phyloP scores from a whole-genome alignment of 1,140 invertebrate species.

The Dendrolimus punctatus region DNA sequence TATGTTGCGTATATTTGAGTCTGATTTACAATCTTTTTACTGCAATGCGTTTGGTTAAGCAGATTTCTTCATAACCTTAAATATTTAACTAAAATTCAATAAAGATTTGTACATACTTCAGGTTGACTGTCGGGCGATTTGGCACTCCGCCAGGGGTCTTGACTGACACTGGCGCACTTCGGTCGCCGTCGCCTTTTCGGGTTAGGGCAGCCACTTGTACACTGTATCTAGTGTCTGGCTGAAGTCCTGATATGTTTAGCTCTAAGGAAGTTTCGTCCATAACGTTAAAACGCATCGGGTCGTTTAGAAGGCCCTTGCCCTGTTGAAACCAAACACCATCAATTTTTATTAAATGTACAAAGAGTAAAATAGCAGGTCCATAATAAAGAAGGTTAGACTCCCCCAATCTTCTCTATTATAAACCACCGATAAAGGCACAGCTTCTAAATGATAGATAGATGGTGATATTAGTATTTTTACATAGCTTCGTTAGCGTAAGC shows the following conservation, averaged over 20 bases:
- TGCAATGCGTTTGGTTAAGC: too few relatives aligned
- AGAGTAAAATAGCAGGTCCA: too few relatives aligned
- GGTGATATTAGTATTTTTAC: too few relatives aligned
- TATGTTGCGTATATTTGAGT: too few relatives aligned
- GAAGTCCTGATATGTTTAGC: slow-evolving; percentile 88
- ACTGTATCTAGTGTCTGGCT: slow-evolving; percentile 94
- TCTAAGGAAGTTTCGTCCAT: slow-evolving; percentile 83
- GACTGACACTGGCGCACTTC: slow-evolving; percentile 86
- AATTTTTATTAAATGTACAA: too few relatives aligned
- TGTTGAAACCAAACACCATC: slow-evolving; percentile 29
- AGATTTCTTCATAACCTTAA: neutral
- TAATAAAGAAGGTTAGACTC: too few relatives aligned
- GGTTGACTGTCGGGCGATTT: slow-evolving; percentile 85
- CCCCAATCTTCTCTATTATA: too few relatives aligned
- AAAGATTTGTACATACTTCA: slow-evolving; percentile 78
- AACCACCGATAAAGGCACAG: too few relatives aligned
- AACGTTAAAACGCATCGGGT: slow-evolving; percentile 88
- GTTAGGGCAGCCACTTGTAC: slow-evolving; percentile 95
- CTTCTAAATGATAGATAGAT: too few relatives aligned
- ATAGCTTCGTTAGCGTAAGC: too few relatives aligned
- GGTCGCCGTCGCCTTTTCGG: slow-evolving; percentile 93
- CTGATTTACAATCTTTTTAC: too few relatives aligned
- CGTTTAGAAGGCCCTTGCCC: slow-evolving; percentile 86
- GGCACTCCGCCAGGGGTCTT: slow-evolving; percentile 96
- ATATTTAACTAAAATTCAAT: neutral